A percentile compares a stretch with the other conserved stretches of the same genome.
phyloP scores from a whole-genome alignment of 2,888 invertebrate genomes.

The Drosophila setosimentum region DNA sequence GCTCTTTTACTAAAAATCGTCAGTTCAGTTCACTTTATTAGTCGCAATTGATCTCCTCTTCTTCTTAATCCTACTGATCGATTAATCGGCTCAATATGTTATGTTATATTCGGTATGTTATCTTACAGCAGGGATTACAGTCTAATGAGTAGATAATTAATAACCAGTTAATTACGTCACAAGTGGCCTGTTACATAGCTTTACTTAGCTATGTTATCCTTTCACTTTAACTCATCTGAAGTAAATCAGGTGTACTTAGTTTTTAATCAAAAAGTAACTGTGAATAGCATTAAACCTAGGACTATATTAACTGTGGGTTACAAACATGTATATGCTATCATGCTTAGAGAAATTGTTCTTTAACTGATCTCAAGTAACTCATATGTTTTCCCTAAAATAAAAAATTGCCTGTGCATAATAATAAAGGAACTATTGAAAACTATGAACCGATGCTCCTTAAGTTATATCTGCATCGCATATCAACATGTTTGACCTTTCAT shows the following conservation, averaged over 20 bases:
- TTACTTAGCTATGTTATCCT: background rate
- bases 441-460: too few species aligned
- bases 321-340: too few species aligned
- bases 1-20: background rate
- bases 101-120: background rate
- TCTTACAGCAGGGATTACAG: background rate
- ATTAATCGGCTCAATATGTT: background rate
- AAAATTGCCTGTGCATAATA: too few species aligned
- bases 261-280: background rate
- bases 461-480: too few species aligned
- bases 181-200: background rate
- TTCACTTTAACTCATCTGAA: background rate
- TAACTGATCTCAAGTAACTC: too few species aligned
- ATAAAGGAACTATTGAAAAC: too few species aligned
- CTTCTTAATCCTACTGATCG: background rate
- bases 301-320: background rate
- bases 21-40: background rate
- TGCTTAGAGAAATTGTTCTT: too few species aligned
- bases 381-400: too few species aligned
- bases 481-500: background rate
- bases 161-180: background rate
- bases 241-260: background rate
- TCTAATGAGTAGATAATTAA: background rate
- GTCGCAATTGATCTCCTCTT: background rate
- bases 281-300: background rate